These are phyloP conservation scores for Pogoniulus pusillus DNA, from an alignment of 2,797 vertebrate genomes.

Conservation along the genomic window DNA sequence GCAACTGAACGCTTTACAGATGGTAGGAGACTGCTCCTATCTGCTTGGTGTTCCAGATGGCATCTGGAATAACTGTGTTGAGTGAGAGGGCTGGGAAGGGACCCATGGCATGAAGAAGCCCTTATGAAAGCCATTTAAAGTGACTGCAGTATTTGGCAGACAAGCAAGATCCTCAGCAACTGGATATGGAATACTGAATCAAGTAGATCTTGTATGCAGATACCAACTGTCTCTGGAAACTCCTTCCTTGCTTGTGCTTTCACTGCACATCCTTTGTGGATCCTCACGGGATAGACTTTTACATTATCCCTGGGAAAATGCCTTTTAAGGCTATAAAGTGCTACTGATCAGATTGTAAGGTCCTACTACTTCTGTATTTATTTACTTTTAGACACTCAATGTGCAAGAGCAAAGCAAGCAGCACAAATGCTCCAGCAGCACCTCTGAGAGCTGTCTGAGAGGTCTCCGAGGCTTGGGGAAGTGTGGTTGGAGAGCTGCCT, in stretches of 20 bases:
- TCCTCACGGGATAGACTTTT: background rate
- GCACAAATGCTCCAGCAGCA: background rate
- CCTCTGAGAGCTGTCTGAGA: background rate
- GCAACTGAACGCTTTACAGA: background rate
- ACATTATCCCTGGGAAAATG: background rate
- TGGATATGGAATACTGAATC: background rate
- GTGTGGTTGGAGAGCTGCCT: too few relatives aligned
- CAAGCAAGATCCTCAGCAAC: background rate
- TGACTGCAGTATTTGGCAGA: background rate
- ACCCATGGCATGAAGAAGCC: background rate
- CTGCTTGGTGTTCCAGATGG: background rate
- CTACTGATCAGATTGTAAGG: background rate
- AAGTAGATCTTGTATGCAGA: background rate
- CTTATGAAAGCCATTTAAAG: background rate
- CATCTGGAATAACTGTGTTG: background rate
- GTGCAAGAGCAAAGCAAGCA: background rate
- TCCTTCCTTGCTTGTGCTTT: background rate
- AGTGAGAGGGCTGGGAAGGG: background rate
- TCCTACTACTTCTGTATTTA: background rate
- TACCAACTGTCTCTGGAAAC: background rate
- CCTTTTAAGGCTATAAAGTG: background rate
- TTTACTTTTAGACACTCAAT: background rate
- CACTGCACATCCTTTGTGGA: background rate
- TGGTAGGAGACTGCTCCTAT: background rate
- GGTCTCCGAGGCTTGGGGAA: too few relatives aligned